Percentiles rank a stretch among this genome's conserved stretches.
Evolutionary conservation across 2,797 vertebrate genomes (phyloP).

Genomic region (Neosilurus mollespiculum): DNA sequence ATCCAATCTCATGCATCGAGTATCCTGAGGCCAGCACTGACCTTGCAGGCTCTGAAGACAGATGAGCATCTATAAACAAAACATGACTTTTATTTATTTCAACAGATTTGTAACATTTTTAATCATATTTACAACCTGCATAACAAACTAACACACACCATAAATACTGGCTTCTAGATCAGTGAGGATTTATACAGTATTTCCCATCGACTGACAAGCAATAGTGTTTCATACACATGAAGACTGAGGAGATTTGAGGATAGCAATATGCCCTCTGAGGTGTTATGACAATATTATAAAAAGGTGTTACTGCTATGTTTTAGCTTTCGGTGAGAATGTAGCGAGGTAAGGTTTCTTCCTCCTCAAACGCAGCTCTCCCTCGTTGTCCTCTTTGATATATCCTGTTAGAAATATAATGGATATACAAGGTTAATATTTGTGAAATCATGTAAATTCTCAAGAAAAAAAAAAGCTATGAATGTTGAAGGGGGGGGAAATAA

Average conservation of each 20-base stretch:
- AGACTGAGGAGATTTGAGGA: not conserved
- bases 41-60: not conserved
- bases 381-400: conserved; percentile 89
- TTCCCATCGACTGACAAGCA: not conserved
- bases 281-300: not conserved
- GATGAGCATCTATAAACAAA: not conserved
- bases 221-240: not conserved
- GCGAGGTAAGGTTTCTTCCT: conserved; percentile 85
- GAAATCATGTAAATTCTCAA: not conserved
- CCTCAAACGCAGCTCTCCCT: conserved; percentile 78
- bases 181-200: not conserved
- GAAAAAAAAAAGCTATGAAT: not conserved
- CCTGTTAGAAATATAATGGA: conserved; percentile 69
- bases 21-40: not conserved
- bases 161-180: not conserved
- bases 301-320: conserved; percentile 53
- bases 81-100: not conserved
- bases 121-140: not conserved
- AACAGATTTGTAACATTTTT: not conserved
- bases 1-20: too few relatives aligned
- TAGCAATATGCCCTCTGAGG: not conserved
- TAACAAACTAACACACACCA: not conserved
- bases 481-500: too few relatives aligned
- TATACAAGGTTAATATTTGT: not conserved
- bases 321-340: conserved; percentile 86